A percentile compares a stretch with the other conserved stretches of the same genome.
These are phyloP conservation scores for Indri indri DNA, from an alignment of 2,113 vertebrate species.

Conservation along the genomic window DNA sequence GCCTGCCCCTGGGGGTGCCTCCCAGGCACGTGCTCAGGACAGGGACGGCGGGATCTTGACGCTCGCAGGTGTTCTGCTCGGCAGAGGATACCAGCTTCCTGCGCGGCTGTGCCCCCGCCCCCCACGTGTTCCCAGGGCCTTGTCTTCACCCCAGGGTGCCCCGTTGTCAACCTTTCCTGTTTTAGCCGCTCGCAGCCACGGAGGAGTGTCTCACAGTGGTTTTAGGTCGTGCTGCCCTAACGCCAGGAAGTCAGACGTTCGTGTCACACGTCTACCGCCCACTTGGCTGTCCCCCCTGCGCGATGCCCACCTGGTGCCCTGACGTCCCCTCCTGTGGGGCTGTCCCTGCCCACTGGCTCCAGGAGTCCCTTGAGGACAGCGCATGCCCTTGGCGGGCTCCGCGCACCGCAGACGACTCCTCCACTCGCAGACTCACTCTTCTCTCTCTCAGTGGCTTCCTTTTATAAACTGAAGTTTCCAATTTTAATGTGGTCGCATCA, in stretches of 20 bases:
- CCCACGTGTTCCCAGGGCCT: background rate
- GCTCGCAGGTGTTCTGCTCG: too few species aligned
- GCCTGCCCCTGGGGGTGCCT: fast-evolving
- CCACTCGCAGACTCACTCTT: too few species aligned
- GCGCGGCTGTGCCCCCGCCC: too few species aligned
- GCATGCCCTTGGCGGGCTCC: background rate
- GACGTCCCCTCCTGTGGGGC: background rate
- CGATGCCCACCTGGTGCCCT: background rate
- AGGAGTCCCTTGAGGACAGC: background rate
- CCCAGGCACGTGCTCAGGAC: background rate
- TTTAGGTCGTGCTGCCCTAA: background rate
- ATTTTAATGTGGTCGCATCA: background rate
- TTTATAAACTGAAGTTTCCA: background rate
- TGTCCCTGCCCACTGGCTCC: too few species aligned
- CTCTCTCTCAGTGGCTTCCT: background rate
- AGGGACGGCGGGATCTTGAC: too few species aligned
- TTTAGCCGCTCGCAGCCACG: too few species aligned
- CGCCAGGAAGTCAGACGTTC: fast-evolving
- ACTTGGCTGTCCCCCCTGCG: background rate
- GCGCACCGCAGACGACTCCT: fast-evolving
- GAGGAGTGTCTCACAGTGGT: fast-evolving
- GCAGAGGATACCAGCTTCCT: background rate
- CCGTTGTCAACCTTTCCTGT: too few species aligned
- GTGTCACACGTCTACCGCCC: fast-evolving
- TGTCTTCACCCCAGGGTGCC: too few species aligned